These are phyloP conservation scores for Euwallacea similis DNA, from an alignment of 1,140 invertebrate genomes.

Conservation along the genomic window DNA sequence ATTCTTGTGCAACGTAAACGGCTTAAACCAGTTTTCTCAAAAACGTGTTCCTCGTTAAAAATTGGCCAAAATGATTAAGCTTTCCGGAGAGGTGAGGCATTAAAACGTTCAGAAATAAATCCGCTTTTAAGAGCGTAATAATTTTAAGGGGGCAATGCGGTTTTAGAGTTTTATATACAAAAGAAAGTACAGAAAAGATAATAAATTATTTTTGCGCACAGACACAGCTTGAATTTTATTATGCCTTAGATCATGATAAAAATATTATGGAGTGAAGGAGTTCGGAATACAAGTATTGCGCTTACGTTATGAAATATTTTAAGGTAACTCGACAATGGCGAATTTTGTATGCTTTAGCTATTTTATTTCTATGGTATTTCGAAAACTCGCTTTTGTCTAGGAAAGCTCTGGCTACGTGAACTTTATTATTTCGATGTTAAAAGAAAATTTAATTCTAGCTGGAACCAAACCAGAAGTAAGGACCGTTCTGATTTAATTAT, in stretches of 20 bases:
- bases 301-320: constrained; percentile 1
- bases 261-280: constrained; percentile 13
- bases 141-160: constrained; percentile 10
- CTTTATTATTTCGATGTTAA: no score
- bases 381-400: no score
- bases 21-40: no score
- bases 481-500: constrained; percentile 9
- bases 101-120: constrained; percentile 12
- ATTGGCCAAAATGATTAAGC: constrained; percentile 12
- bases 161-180: constrained; percentile 15
- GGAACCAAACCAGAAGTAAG: background rate
- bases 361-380: background rate
- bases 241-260: constrained; percentile 14
- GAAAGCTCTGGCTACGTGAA: no score
- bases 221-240: constrained; percentile 17
- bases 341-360: background rate
- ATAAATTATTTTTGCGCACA: constrained; percentile 15
- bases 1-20: no score
- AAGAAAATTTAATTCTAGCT: background rate
- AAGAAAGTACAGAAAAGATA: constrained; percentile 10
- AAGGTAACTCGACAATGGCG: background rate
- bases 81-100: constrained; percentile 7
- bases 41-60: background rate
- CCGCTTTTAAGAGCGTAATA: constrained; percentile 14
- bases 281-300: constrained; percentile 7